Evolutionary conservation across 2,113 vertebrate species (phyloP).

Genomic region (Petrocephalus microphthalmus): DNA sequence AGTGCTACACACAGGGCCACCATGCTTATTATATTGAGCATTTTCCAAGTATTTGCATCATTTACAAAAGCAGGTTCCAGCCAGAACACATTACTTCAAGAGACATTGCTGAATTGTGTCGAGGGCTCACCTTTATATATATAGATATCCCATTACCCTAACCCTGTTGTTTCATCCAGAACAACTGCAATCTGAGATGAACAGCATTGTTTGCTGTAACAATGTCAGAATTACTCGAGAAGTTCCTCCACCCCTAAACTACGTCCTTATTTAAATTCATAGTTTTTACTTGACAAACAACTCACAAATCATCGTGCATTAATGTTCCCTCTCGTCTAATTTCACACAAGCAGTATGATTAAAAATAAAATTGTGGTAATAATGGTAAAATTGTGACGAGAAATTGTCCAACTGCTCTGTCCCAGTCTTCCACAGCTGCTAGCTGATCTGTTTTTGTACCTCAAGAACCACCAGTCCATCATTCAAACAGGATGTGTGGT

Average conservation of each 20-base stretch:
- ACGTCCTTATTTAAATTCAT: background rate
- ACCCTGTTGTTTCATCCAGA: background rate
- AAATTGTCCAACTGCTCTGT: background rate
- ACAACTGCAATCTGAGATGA: background rate
- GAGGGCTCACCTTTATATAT: background rate
- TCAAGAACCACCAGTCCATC: background rate
- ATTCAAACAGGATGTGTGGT: conserved; percentile 15
- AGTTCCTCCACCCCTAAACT: background rate
- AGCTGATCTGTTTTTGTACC: background rate
- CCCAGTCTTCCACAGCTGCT: background rate
- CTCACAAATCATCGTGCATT: background rate
- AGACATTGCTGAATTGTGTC: background rate
- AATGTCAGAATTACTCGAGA: background rate
- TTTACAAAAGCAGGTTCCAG: background rate
- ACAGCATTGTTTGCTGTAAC: background rate
- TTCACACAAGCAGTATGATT: background rate
- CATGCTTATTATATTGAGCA: background rate
- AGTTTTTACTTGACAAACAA: background rate
- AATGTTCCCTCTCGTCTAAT: background rate
- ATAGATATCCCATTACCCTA: background rate
- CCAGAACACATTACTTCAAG: background rate
- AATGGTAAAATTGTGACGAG: background rate
- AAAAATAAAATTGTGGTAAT: too few species aligned
- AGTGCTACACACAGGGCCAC: background rate
- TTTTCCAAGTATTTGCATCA: background rate